phyloP scores from a whole-genome alignment of 2,113 vertebrate genomes.

The Antechinus flavipes region DNA sequence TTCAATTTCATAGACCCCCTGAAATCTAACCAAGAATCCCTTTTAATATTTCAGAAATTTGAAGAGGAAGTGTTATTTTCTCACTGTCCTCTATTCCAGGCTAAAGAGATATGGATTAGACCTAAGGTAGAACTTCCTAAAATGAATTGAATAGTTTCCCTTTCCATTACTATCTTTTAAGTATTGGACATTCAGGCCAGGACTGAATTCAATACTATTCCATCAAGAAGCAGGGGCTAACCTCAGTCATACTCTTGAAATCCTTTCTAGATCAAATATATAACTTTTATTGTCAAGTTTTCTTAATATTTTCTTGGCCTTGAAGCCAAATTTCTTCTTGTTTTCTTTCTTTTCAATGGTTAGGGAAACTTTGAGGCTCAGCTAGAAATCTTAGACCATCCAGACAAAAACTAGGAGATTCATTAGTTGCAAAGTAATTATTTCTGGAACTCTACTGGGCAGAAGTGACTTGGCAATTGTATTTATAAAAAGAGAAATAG shows the following conservation, averaged over 20 bases:
- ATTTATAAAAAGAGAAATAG: conserved; percentile 18
- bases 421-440: background rate
- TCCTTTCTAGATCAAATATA: conserved; percentile 12
- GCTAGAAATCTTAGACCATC: background rate
- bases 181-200: background rate
- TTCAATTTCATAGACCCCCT: background rate
- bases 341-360: conserved; percentile 24
- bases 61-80: background rate
- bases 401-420: conserved; percentile 14
- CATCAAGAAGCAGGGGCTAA: background rate
- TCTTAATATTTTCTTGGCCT: conserved; percentile 49
- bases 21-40: background rate
- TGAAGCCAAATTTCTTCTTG: background rate
- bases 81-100: background rate
- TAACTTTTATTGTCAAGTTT: conserved; percentile 17
- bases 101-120: conserved; percentile 6
- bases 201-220: background rate
- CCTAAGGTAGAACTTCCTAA: conserved; percentile 35
- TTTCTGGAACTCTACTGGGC: background rate
- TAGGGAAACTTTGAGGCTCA: background rate
- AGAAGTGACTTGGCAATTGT: background rate
- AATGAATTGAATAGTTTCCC: background rate
- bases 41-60: background rate
- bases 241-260: background rate
- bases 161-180: conserved; percentile 19